Conservation (phyloP, 2,797 vertebrate species). For the Characodon lateralis region DNA sequence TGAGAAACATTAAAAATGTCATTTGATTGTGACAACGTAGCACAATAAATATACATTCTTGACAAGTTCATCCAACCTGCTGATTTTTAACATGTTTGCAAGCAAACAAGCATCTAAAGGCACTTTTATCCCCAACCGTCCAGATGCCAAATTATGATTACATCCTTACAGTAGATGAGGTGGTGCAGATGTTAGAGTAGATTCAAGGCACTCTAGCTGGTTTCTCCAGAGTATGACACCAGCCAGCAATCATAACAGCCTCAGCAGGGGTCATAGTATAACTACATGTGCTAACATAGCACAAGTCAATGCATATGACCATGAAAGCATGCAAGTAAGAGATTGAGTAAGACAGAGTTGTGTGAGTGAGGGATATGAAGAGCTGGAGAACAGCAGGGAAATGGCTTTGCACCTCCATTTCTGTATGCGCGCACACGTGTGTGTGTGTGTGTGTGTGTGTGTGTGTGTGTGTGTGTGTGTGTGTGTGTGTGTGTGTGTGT, state of each 20-base stretch:
- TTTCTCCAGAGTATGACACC: constrained; percentile 49
- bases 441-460: too few species aligned
- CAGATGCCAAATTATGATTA: constrained; percentile 29
- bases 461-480: too few species aligned
- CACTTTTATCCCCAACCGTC: neutral
- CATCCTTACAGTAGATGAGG: constrained; percentile 23
- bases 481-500: too few species aligned
- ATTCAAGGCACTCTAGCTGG: neutral
- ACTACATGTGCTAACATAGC: constrained; percentile 44
- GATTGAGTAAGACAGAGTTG: constrained; percentile 5
- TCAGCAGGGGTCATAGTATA: constrained; percentile 52
- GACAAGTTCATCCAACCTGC: neutral
- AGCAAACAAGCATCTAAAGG: neutral
- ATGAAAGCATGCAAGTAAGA: neutral
- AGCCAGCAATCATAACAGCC: constrained; percentile 60
- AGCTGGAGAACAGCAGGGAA: constrained; percentile 37
- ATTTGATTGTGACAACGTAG: neutral
- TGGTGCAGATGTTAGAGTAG: constrained; percentile 2
- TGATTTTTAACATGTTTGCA: constrained; percentile 12
- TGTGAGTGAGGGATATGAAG: constrained; percentile 18
- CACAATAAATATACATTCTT: neutral
- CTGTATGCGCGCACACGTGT: neutral
- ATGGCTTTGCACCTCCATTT: constrained; percentile 47
- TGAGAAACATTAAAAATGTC: neutral
- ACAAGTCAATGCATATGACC: constrained; percentile 9